These are phyloP conservation scores for Zygaena filipendulae DNA, from an alignment of 2,888 invertebrate species.

Conservation along the genomic window DNA sequence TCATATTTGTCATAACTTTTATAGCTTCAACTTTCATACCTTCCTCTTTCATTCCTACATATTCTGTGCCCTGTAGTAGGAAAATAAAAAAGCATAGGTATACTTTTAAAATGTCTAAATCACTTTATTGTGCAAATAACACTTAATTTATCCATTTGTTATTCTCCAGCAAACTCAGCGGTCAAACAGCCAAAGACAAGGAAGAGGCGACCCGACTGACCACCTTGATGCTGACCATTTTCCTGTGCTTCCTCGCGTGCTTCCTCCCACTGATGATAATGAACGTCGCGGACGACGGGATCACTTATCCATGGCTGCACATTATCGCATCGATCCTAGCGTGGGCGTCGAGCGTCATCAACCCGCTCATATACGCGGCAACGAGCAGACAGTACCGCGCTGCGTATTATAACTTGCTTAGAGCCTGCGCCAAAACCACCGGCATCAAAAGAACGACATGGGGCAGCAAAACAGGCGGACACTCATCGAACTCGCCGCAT, in stretches of 20 bases:
- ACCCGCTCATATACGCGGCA: constrained; percentile 91
- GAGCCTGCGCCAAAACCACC: constrained; percentile 46
- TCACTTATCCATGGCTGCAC: constrained; percentile 77
- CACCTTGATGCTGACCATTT: constrained; percentile 87
- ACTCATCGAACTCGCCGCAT: constrained; percentile 56
- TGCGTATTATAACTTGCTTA: constrained; percentile 68
- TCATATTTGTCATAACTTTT: too few species aligned
- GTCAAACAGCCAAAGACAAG: constrained; percentile 57
- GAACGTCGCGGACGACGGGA: constrained; percentile 86
- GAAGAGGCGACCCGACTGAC: constrained; percentile 85
- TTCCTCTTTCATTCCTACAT: too few species aligned
- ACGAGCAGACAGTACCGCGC: constrained; percentile 85
- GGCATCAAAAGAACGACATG: constrained; percentile 45
- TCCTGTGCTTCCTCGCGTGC: constrained; percentile 85
- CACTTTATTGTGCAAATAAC: too few species aligned
- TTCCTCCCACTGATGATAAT: constrained; percentile 90
- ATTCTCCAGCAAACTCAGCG: constrained; percentile 53
- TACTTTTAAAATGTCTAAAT: too few species aligned
- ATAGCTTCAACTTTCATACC: too few species aligned
- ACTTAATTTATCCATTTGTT: constrained; percentile 10
- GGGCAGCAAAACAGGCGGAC: constrained; percentile 57
- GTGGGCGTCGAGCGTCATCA: constrained; percentile 91
- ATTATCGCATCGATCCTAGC: constrained; percentile 87
- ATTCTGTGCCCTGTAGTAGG: too few species aligned
- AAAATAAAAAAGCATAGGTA: too few species aligned